These are phyloP conservation scores for Pelecanus crispus DNA, from an alignment of 2,113 vertebrate genomes.

Conservation along the genomic window DNA sequence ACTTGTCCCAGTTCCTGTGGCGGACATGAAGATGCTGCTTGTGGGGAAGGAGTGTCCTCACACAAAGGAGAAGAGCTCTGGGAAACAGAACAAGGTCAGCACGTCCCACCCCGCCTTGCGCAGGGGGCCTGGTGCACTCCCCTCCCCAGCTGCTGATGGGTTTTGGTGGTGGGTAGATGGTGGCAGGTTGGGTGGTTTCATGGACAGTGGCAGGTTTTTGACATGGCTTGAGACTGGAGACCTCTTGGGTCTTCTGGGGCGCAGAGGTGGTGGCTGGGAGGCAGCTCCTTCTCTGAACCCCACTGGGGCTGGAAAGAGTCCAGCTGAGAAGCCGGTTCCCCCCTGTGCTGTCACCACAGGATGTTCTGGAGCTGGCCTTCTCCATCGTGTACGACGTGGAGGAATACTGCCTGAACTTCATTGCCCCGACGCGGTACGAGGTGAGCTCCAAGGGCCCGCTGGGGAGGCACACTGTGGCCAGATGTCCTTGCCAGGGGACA, in stretches of 20 bases:
- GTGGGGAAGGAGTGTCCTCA: conserved; percentile 93
- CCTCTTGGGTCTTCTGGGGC: not conserved
- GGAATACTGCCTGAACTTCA: conserved; percentile 90
- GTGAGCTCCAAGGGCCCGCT: conserved; percentile 67
- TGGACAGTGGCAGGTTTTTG: not conserved
- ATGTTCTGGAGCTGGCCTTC: conserved; percentile 90
- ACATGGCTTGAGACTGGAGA: not conserved
- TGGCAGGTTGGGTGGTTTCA: not conserved
- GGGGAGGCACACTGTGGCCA: not conserved
- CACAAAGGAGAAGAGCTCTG: conserved; percentile 87
- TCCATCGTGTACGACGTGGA: conserved; percentile 88
- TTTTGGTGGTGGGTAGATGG: not conserved
- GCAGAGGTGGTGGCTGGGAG: not conserved
- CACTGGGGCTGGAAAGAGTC: fast-evolving
- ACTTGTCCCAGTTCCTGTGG: conserved; percentile 83
- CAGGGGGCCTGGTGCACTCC: not conserved
- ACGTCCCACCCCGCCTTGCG: not conserved
- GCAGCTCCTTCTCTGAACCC: not conserved
- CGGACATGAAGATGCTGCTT: conserved; percentile 88
- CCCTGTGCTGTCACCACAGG: conserved; percentile 64
- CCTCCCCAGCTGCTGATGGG: not conserved
- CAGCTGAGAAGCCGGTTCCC: not conserved
- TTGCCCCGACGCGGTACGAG: conserved; percentile 87
- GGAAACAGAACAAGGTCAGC: conserved; percentile 94
- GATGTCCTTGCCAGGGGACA: not conserved